Evolutionary conservation across 2,888 invertebrate genomes (phyloP).

Genomic region (Thecocarcelia acutangulata): DNA sequence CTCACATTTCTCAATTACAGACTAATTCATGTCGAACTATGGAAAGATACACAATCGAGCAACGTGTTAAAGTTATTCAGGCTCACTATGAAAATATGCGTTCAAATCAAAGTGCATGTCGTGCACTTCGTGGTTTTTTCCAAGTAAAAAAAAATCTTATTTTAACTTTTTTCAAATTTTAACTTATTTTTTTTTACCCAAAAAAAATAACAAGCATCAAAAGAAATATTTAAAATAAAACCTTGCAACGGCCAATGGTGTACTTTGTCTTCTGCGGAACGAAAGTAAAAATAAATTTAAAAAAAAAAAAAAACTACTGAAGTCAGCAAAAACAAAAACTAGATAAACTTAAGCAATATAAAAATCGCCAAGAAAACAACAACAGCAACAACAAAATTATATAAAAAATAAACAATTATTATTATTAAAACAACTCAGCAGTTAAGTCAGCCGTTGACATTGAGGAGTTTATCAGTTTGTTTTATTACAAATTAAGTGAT

Average conservation of each 20-base stretch:
- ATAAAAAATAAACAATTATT: conserved; percentile 25
- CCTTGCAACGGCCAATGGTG: conserved; percentile 59
- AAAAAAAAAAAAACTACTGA: conserved; percentile 53
- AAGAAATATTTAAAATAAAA: conserved; percentile 14
- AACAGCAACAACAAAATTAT: conserved; percentile 36
- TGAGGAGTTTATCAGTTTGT: conserved; percentile 57
- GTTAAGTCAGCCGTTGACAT: conserved; percentile 64
- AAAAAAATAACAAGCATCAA: too few relatives aligned
- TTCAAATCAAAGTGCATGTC: too few relatives aligned
- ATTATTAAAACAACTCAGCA: conserved; percentile 60
- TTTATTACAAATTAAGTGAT: conserved; percentile 19
- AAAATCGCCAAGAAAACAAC: conserved; percentile 34
- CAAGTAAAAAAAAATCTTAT: not conserved
- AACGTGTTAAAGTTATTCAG: too few relatives aligned
- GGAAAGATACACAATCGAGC: too few relatives aligned
- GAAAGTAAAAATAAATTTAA: conserved; percentile 14
- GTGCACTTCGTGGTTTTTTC: too few relatives aligned
- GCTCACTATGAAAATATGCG: too few relatives aligned
- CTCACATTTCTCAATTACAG: too few relatives aligned
- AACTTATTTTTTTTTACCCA: too few relatives aligned
- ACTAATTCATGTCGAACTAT: too few relatives aligned
- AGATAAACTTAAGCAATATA: conserved; percentile 22
- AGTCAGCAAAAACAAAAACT: conserved; percentile 55
- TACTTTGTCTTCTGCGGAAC: conserved; percentile 23
- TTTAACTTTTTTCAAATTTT: not conserved